These are phyloP conservation scores for Microcebus griseorufus DNA, from an alignment of 2,113 vertebrate genomes.

Conservation along the genomic window DNA sequence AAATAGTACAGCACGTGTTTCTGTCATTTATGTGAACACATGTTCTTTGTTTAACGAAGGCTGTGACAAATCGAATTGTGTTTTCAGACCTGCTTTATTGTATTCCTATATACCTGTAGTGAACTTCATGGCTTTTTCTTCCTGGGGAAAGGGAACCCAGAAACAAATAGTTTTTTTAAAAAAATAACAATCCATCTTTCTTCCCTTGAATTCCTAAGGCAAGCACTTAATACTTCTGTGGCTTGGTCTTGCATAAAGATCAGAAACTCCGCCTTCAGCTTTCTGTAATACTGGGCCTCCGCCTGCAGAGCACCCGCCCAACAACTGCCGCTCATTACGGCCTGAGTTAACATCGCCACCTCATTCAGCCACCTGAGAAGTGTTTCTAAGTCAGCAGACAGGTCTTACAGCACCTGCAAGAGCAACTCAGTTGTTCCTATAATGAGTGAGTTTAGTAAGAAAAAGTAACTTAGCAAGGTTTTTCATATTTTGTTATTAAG, in stretches of 20 bases:
- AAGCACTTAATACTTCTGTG: background rate
- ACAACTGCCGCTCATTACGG: background rate
- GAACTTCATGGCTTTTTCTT: background rate
- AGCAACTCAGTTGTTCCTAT: background rate
- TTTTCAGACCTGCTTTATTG: background rate
- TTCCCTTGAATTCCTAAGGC: background rate
- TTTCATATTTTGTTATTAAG: slow-evolving; percentile 1
- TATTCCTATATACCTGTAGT: background rate
- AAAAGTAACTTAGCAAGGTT: background rate
- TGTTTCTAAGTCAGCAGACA: background rate
- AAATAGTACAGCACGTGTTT: background rate
- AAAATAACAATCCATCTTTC: background rate
- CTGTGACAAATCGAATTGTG: background rate
- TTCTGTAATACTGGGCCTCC: fast-evolving
- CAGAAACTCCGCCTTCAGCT: background rate
- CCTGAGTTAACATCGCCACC: fast-evolving
- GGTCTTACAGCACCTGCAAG: background rate
- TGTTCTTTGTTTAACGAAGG: background rate
- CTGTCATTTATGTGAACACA: background rate
- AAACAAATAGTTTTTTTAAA: background rate
- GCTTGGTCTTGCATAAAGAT: background rate
- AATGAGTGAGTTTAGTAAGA: background rate
- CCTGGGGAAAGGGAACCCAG: background rate
- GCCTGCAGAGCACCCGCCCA: fast-evolving
- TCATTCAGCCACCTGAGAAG: background rate